Percentiles rank a stretch among this genome's conserved stretches.
phyloP scores from a whole-genome alignment of 2,113 vertebrate species.

The Leptobrachium ailaonicum region DNA sequence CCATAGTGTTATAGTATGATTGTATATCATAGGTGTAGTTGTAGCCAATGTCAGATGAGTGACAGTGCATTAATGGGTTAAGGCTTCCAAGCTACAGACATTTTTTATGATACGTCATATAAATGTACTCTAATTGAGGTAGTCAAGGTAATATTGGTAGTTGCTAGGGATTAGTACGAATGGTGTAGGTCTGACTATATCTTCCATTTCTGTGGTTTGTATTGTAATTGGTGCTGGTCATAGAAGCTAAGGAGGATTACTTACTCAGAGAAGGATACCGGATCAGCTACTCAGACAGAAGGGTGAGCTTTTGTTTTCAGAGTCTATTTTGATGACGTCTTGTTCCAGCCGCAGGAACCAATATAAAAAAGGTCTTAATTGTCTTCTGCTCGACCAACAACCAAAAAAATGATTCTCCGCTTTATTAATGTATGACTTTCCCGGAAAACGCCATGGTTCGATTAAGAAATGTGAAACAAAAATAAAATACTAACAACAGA shows the following conservation, averaged over 20 bases:
- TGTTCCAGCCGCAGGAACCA: slow-evolving; percentile 40
- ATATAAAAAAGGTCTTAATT: slow-evolving; percentile 40
- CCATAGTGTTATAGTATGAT: too few relatives aligned
- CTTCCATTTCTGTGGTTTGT: slow-evolving; percentile 41
- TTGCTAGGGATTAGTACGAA: slow-evolving; percentile 39
- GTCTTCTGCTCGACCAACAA: slow-evolving; percentile 19
- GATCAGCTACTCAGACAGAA: slow-evolving; percentile 26
- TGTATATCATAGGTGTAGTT: background rate
- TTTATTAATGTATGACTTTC: slow-evolving; percentile 25
- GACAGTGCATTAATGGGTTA: background rate
- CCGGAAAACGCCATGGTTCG: slow-evolving; percentile 28
- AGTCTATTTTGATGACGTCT: slow-evolving; percentile 42
- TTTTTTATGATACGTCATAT: background rate
- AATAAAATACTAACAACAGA: background rate
- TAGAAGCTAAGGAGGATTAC: slow-evolving; percentile 27
- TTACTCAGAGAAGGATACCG: slow-evolving; percentile 29
- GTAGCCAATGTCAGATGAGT: background rate
- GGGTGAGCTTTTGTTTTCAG: slow-evolving; percentile 28
- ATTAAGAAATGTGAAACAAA: background rate
- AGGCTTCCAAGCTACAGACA: background rate
- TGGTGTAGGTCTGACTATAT: slow-evolving; percentile 21
- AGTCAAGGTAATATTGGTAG: slow-evolving; percentile 27
- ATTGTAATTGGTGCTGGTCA: slow-evolving; percentile 44
- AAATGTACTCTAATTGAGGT: slow-evolving; percentile 6
- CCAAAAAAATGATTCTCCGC: background rate